Percentiles rank a stretch among this genome's conserved stretches.
These are phyloP conservation scores for Agriopis aurantiaria DNA, from an alignment of 2,888 invertebrate species.

Conservation along the genomic window DNA sequence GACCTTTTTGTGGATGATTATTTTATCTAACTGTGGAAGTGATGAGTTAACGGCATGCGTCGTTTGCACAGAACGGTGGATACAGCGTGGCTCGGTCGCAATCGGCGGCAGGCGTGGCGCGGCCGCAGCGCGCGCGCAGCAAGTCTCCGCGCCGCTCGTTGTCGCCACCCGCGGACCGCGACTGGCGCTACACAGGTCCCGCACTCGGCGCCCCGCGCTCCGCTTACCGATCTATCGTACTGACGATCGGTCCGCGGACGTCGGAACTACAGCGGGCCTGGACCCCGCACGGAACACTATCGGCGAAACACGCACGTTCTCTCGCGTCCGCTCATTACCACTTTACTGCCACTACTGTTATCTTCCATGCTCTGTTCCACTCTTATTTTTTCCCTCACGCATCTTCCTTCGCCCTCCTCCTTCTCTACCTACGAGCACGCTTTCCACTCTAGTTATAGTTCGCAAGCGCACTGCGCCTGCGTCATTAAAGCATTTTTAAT, in stretches of 20 bases:
- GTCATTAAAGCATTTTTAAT: neutral
- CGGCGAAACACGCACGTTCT: conserved; percentile 76
- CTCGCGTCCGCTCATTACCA: conserved; percentile 80
- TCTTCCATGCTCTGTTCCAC: conserved; percentile 77
- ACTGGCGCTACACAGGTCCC: conserved; percentile 88
- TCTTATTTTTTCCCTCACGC: conserved; percentile 79
- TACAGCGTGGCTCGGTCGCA: conserved; percentile 91
- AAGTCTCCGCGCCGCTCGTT: conserved; percentile 94
- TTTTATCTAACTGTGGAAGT: neutral
- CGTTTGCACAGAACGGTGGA: conserved; percentile 69
- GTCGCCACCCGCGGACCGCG: conserved; percentile 91
- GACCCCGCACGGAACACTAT: conserved; percentile 85
- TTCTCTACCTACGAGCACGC: conserved; percentile 74
- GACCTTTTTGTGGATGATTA: conserved; percentile 42
- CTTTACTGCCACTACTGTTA: conserved; percentile 83
- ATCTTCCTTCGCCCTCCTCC: conserved; percentile 78
- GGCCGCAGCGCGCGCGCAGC: conserved; percentile 88
- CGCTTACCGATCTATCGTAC: conserved; percentile 47
- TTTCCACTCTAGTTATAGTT: conserved; percentile 60
- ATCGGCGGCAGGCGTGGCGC: conserved; percentile 91
- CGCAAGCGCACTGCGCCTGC: conserved; percentile 52
- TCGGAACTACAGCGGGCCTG: conserved; percentile 61
- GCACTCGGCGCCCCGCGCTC: conserved; percentile 61
- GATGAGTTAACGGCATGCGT: conserved; percentile 4
- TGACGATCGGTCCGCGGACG: conserved; percentile 60